phyloP scores from a whole-genome alignment of 1,140 invertebrate species.

The Drosophila pectinifera region DNA sequence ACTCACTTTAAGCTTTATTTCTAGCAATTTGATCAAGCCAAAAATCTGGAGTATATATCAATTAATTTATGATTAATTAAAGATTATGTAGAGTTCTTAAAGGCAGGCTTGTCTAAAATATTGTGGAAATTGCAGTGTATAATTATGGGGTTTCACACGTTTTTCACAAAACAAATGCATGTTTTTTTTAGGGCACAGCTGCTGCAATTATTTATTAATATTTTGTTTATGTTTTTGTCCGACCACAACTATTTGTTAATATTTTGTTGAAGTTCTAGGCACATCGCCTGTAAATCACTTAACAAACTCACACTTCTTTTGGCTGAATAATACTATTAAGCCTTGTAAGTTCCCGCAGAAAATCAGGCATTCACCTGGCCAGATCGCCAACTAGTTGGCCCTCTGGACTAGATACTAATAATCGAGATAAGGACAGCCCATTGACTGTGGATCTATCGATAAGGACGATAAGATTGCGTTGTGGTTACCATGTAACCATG shows the following conservation, averaged over 20 bases:
- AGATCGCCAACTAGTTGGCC: conserved; percentile 4
- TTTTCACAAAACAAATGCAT: conserved; percentile 1
- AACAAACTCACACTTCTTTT: too few relatives aligned
- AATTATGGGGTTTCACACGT: background rate
- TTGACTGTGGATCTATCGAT: conserved; percentile 33
- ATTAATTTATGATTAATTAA: too few relatives aligned
- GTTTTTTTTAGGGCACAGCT: background rate
- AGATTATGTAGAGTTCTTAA: background rate
- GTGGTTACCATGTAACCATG: conserved; percentile 28
- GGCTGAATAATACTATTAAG: too few relatives aligned
- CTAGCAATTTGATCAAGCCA: too few relatives aligned
- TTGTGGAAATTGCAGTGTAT: background rate
- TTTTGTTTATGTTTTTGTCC: conserved; percentile 1
- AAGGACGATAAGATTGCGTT: conserved; percentile 40
- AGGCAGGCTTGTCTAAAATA: background rate
- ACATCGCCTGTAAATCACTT: background rate
- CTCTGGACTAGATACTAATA: conserved; percentile 22
- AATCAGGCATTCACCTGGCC: too few relatives aligned
- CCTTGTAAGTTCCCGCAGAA: too few relatives aligned
- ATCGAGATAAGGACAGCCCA: conserved; percentile 28
- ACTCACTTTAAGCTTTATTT: background rate
- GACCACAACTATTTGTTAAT: background rate
- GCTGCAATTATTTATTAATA: background rate
- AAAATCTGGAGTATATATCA: too few relatives aligned
- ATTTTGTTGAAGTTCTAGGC: too few relatives aligned